Base-by-base conservation (phyloP, 2,888 invertebrate species). In the Fabriciana adippe region DNA sequence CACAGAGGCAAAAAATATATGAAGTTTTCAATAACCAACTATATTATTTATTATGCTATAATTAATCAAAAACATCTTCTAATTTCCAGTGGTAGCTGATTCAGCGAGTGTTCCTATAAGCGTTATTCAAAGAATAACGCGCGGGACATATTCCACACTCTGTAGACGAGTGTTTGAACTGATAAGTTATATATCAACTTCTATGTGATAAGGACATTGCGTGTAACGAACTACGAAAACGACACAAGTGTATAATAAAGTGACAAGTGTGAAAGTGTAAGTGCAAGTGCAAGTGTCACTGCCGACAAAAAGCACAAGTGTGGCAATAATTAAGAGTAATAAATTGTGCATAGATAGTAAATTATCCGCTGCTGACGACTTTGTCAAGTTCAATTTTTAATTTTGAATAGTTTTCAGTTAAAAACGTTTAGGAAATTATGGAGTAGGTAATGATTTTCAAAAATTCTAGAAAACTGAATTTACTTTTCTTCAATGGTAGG, bases 41-140 rank as follows among this genome's bases (percentile, higher is more conserved):
- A 26, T 26, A 26, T 26, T 26, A 26, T 26, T 26, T 26, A 26
- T 26, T 26, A 26, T 26, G 26, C 26, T 18, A 26, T 31, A 55
- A 31, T 14, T n/a, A 60, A 3, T 48, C 0, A 48, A 50, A 16
- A 35, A 15, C 14, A 18, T 54, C 45, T 13, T 51, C 13, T 15
- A 35, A 18, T 54, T 90, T 88, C 0, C 88, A 92, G 92, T 84
- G 92, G 92, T 77, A 92, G 92, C 92, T 92, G 92, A 92, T 92
- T 92, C 87, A 92, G 92, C 88, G 92, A 92, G 82, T 89, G 88
- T 81, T 91, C 92, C 83, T 87, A 86, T 78, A 89, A 80, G 86
- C 92, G 92, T 77, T 92, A 91, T 85, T 92, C 92, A 0, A 91
- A 92, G 84, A 86, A 91, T 86, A 91, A 87, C 86, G 92, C 92